Base-by-base conservation (phyloP, 2,797 vertebrate genomes). In the Hydrolagus colliei region DNA sequence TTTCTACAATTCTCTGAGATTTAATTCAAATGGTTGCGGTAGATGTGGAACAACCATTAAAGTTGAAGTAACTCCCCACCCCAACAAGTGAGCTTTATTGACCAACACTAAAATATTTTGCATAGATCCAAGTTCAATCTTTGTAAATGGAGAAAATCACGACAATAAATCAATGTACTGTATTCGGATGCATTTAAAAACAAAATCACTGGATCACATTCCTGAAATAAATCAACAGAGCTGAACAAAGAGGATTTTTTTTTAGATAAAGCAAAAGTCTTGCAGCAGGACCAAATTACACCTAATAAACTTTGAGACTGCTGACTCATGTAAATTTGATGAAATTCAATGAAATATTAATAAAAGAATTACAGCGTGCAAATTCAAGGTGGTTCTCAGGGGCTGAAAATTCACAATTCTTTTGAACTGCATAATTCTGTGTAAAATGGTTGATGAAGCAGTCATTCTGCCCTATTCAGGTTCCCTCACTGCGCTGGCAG, bases 351-450 rank as follows among this genome's bases (percentile, higher is more conserved):
- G 76, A 78, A 80, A 82, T 65, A 82, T 82, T 82, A 65, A 82
- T 68, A 16, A 7, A 16, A 32, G 35, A 82, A 22, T 65, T 16
- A 20, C 12, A 9, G 79, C 52, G 32, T n/a, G 65, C 63, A 84
- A 84, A 84, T 84, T 84, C 79, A 63, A 71, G 65, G 79, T 63
- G 12, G 65, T 84, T 84, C 79, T 84, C 65, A 84, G 79, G 65
- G 71, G 20, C 7, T 32, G 65, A 52, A 84, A 71, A 52, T 84
- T 67, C 27, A 35, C 32, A 41, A 68, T 68, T 82, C 79, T 68
- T 82, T 82, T 68, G 79, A 82, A 59, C 79, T 41, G 78, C 13
- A 16, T 27, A 65, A 65, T 68, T 82, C 79, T 71, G 35, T n/a
- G 65, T 35, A 71, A 84, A 84, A 84, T 52, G 79, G 67, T 84